Conservation (phyloP, 2,113 vertebrate species). For the Haplotaxodon microlepis region DNA sequence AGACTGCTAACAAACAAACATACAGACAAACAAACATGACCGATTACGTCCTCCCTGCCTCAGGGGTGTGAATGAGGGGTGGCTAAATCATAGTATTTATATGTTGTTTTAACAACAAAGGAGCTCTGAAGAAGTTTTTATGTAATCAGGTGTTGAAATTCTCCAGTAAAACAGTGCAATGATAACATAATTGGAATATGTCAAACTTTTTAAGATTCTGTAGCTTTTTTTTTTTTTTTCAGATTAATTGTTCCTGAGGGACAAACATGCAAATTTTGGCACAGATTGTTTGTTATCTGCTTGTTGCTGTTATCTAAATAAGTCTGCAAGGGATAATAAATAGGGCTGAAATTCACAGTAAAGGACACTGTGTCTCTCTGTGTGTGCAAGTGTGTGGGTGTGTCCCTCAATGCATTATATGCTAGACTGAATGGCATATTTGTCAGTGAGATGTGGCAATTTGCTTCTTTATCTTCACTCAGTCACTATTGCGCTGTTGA, state of each 20-base stretch:
- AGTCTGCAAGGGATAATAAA: background rate
- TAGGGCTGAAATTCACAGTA: background rate
- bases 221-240: background rate
- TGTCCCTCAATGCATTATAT: background rate
- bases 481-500: background rate
- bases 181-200: background rate
- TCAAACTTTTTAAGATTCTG: background rate
- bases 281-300: background rate
- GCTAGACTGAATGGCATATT: constrained; percentile 4
- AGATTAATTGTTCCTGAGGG: background rate
- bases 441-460: background rate
- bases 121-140: background rate
- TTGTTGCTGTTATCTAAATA: background rate
- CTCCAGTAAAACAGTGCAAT: background rate
- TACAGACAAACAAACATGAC: background rate
- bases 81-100: background rate
- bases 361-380: background rate
- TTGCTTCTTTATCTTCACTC: background rate
- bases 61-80: background rate
- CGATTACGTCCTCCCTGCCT: background rate
- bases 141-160: background rate
- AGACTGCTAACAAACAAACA: background rate
- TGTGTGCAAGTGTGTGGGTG: background rate
- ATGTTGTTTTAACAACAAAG: background rate
- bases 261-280: background rate